phyloP scores from a whole-genome alignment of 2,888 invertebrate species.

The Hypsopygia costalis region DNA sequence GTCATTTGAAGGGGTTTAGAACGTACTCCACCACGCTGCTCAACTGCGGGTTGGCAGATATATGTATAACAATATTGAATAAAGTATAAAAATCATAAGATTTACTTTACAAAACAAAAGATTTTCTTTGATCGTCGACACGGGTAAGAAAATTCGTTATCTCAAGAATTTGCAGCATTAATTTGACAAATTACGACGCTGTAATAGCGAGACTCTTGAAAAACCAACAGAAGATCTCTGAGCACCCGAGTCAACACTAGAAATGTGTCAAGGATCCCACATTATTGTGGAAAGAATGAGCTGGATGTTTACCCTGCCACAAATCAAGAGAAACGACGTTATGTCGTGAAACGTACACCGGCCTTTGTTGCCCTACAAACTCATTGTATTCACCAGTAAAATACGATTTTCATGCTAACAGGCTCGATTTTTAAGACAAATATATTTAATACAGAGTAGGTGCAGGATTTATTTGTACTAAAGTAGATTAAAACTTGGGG shows the following conservation, averaged over 20 bases:
- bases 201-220: background rate
- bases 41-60: no score
- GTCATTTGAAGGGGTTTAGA: no score
- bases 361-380: conserved; percentile 48
- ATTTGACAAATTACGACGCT: background rate
- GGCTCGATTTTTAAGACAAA: conserved; percentile 20
- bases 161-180: background rate
- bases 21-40: no score
- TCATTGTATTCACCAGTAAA: conserved; percentile 38
- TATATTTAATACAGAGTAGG: background rate
- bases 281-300: conserved; percentile 28
- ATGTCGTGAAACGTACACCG: conserved; percentile 37
- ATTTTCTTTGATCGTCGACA: no score
- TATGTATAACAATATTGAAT: no score
- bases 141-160: background rate
- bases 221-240: conserved; percentile 1
- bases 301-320: conserved; percentile 47
- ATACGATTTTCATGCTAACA: conserved; percentile 35
- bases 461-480: no score
- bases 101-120: no score
- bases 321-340: conserved; percentile 47
- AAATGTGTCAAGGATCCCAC: conserved; percentile 13
- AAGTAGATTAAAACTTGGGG: no score
- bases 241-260: background rate
- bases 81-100: no score